Percentiles rank a stretch among this genome's conserved stretches.
These are phyloP conservation scores for Phrixothrix hirtus DNA, from an alignment of 2,888 invertebrate species.

Conservation along the genomic window DNA sequence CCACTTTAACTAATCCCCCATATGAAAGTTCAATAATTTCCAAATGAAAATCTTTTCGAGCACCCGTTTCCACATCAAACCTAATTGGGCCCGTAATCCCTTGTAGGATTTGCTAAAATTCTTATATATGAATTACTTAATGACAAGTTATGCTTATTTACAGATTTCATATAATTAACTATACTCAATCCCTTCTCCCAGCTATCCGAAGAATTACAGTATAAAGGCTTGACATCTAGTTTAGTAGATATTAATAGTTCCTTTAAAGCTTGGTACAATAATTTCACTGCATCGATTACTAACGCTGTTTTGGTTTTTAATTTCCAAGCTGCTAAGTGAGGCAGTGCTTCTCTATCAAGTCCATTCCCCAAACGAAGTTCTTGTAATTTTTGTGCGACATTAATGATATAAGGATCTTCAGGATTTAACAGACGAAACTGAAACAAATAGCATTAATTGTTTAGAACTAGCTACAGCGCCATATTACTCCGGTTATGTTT, in stretches of 20 bases:
- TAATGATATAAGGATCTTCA: conserved; percentile 39
- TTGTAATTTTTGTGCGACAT: conserved; percentile 10
- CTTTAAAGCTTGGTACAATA: conserved; percentile 77
- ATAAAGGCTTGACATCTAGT: conserved; percentile 49
- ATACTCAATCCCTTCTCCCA: conserved; percentile 85
- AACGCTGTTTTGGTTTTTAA: conserved; percentile 74
- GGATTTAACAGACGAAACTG: conserved; percentile 67
- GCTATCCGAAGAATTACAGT: conserved; percentile 63
- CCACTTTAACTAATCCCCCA: conserved; percentile 51
- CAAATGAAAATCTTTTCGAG: conserved; percentile 52
- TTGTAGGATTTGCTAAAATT: conserved; percentile 48
- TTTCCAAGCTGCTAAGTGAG: conserved; percentile 35
- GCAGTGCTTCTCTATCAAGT: conserved; percentile 18
- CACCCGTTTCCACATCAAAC: conserved; percentile 53
- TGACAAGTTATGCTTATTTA: too few species aligned
- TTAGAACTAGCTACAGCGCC: conserved; percentile 21
- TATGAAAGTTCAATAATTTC: conserved; percentile 54
- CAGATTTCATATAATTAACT: conserved; percentile 80
- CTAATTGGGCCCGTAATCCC: conserved; percentile 54
- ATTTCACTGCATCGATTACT: conserved; percentile 82
- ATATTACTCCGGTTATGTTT: conserved; percentile 61
- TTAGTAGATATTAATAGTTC: conserved; percentile 55
- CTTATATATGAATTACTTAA: too few species aligned
- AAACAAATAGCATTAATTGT: conserved; percentile 28
- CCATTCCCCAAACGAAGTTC: conserved; percentile 6